Percentiles rank a stretch among this genome's conserved stretches.
Conservation (phyloP, 2,888 invertebrate genomes). For the Erebia palarica region DNA sequence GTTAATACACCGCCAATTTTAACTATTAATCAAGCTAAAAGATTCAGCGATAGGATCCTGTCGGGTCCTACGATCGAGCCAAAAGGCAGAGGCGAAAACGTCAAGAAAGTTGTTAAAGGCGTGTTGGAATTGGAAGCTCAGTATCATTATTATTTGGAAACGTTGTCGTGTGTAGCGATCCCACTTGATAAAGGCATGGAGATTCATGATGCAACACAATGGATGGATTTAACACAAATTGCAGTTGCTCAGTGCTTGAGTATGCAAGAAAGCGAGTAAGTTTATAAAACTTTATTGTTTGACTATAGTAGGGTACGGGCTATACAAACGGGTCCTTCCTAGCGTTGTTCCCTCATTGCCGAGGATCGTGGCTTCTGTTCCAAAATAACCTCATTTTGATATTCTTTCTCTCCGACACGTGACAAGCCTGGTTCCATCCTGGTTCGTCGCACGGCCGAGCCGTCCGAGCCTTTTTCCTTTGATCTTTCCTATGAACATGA, state of each 20-base stretch:
- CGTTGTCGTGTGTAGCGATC: constrained; percentile 84
- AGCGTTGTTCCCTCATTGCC: too few species aligned
- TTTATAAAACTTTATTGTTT: constrained; percentile 26
- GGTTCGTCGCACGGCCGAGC: too few species aligned
- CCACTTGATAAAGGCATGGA: constrained; percentile 87
- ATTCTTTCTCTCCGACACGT: too few species aligned
- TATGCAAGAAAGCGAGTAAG: constrained; percentile 82
- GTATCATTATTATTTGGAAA: constrained; percentile 90
- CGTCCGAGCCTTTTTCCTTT: too few species aligned
- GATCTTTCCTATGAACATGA: too few species aligned
- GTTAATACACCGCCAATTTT: constrained; percentile 57
- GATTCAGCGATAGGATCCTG: constrained; percentile 47
- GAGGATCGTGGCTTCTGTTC: too few species aligned
- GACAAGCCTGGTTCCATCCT: too few species aligned
- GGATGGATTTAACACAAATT: constrained; percentile 84
- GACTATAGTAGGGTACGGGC: too few species aligned
- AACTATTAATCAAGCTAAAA: constrained; percentile 61
- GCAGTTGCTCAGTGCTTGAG: constrained; percentile 80
- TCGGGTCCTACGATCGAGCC: constrained; percentile 55
- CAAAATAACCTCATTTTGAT: too few species aligned
- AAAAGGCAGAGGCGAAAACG: constrained; percentile 58
- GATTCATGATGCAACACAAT: constrained; percentile 85
- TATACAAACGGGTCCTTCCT: too few species aligned
- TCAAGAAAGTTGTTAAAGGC: constrained; percentile 75
- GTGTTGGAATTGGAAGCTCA: constrained; percentile 84